phyloP scores from a whole-genome alignment of 2,113 vertebrate species.

The Gallinago jamesoni region DNA sequence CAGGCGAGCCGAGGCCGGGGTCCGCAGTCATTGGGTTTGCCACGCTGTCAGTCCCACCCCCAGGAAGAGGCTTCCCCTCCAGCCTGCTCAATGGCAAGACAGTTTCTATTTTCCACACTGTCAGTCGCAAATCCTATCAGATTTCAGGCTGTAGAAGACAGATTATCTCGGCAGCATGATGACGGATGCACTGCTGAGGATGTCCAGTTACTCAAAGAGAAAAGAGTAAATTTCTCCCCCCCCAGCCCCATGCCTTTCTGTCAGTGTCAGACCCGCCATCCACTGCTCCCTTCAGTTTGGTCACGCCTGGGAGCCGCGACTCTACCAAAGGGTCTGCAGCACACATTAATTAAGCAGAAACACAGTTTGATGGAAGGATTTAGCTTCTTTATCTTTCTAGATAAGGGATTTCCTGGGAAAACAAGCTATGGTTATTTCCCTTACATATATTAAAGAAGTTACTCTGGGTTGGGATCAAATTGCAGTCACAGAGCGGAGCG shows the following conservation, averaged over 20 bases:
- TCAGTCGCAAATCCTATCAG: conserved; percentile 31
- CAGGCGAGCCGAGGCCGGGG: rapidly evolving
- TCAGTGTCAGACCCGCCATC: background rate
- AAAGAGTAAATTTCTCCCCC: background rate
- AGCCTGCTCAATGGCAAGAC: conserved; percentile 1
- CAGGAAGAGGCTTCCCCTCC: conserved; percentile 16
- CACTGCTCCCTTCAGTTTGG: background rate
- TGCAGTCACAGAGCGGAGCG: background rate
- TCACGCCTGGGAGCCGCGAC: rapidly evolving
- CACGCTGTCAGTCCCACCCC: background rate
- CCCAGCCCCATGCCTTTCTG: background rate
- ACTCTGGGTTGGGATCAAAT: background rate
- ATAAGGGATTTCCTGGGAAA: background rate
- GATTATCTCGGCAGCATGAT: background rate
- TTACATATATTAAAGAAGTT: background rate
- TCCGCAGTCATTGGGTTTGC: background rate
- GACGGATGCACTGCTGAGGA: background rate
- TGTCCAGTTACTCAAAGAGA: conserved; percentile 9
- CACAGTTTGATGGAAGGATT: background rate
- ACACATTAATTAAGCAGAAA: background rate
- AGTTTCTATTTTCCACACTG: conserved; percentile 33
- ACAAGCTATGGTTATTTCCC: background rate
- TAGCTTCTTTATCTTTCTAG: background rate
- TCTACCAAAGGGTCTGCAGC: background rate
- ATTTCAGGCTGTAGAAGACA: background rate